Evolutionary conservation across 2,797 vertebrate genomes (phyloP).

Genomic region (Cygnus olor): DNA sequence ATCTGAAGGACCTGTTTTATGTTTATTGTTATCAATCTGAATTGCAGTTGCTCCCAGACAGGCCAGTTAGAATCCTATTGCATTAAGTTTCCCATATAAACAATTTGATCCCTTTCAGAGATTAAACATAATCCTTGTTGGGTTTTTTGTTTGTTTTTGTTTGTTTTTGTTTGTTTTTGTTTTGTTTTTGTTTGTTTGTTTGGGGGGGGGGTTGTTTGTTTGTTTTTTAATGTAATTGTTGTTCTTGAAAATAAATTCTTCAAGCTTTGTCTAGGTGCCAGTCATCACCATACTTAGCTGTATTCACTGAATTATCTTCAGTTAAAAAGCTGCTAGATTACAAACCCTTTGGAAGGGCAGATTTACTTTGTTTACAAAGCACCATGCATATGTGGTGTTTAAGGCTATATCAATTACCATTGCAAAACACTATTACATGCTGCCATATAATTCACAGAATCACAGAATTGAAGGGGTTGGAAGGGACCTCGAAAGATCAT

Average conservation of each 20-base stretch:
- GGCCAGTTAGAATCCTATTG: not conserved
- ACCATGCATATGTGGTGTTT: not conserved
- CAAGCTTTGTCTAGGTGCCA: not conserved
- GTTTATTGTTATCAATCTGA: conserved; percentile 12
- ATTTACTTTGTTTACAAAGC: not conserved
- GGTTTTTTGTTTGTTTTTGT: not conserved
- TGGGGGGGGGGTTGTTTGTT: not conserved
- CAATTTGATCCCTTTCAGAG: not conserved
- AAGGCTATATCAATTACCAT: not conserved
- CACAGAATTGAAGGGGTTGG: too few species aligned
- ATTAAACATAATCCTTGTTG: not conserved
- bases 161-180: not conserved
- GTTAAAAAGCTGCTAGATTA: not conserved
- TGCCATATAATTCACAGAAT: not conserved
- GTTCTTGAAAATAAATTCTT: not conserved
- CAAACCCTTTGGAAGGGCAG: not conserved
- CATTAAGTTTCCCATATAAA: not conserved
- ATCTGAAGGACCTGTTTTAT: not conserved
- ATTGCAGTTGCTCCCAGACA: not conserved
- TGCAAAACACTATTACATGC: not conserved
- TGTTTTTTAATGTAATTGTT: not conserved
- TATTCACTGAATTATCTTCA: not conserved
- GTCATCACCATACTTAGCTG: not conserved
- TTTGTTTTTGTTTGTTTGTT: not conserved
- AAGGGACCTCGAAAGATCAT: too few species aligned